phyloP scores from a whole-genome alignment of 2,797 vertebrate species.

The Spatula versicolor region DNA sequence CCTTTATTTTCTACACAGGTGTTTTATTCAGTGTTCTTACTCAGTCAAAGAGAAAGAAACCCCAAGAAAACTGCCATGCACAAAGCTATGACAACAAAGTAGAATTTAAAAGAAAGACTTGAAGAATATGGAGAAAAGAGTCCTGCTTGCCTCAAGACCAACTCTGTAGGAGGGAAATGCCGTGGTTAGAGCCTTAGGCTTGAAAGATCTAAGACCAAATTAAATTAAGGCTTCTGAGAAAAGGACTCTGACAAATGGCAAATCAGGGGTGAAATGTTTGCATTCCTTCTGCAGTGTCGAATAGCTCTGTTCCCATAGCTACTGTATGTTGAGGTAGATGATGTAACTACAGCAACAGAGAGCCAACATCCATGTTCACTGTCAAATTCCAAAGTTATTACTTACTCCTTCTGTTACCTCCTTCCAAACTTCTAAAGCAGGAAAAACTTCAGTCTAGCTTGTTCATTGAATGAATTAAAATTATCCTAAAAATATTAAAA shows the following conservation, averaged over 20 bases:
- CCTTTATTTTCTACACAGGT: neutral
- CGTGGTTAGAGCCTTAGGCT: neutral
- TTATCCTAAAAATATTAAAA: neutral
- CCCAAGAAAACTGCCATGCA: neutral
- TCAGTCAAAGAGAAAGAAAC: neutral
- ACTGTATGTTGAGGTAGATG: constrained; percentile 49
- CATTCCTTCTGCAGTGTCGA: constrained; percentile 43
- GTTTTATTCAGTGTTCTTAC: neutral
- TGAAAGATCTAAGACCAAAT: neutral
- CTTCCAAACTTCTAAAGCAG: constrained; percentile 9
- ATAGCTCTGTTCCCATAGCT: constrained; percentile 66
- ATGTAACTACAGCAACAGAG: constrained; percentile 47
- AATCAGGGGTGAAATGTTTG: constrained; percentile 40
- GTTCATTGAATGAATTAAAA: neutral
- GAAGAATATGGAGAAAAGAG: neutral
- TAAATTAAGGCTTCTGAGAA: constrained; percentile 22
- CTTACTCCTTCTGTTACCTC: constrained; percentile 13
- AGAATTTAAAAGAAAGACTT: neutral
- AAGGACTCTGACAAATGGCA: constrained; percentile 42
- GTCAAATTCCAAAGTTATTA: constrained; percentile 31
- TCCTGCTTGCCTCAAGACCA: neutral
- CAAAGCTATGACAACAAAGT: neutral
- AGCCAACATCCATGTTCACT: constrained; percentile 37
- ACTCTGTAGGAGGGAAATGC: neutral
- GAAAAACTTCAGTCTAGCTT: neutral